Evolutionary conservation across 2,113 vertebrate species (phyloP).

Genomic region (Cynoglossus semilaevis): DNA sequence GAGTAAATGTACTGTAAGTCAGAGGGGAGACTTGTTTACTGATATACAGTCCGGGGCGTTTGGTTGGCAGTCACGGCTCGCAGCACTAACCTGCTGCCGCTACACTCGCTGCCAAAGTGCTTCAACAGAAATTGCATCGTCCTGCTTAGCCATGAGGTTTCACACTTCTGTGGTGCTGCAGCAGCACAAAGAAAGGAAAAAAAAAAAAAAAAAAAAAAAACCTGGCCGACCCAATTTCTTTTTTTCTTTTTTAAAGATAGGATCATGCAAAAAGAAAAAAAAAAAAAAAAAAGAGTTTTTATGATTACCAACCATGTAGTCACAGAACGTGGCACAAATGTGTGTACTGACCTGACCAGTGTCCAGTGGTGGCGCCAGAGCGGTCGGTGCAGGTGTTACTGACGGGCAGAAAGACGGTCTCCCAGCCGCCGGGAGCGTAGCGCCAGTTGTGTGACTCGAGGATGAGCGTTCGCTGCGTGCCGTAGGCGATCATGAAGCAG

Average conservation of each 20-base stretch:
- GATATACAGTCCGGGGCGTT: slow-evolving; percentile 23
- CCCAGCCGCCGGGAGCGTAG: slow-evolving; percentile 94
- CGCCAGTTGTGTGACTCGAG: slow-evolving; percentile 98
- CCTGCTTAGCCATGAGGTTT: slow-evolving; percentile 37
- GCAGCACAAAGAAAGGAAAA: slow-evolving; percentile 31
- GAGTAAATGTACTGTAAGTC: slow-evolving; percentile 16
- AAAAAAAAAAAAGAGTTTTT: too few species aligned
- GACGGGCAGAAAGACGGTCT: slow-evolving; percentile 94
- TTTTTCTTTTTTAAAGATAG: background rate
- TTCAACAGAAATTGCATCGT: slow-evolving; percentile 46
- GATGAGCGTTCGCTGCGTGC: slow-evolving; percentile 92
- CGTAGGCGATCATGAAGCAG: slow-evolving; percentile 99
- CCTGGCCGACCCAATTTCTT: slow-evolving; percentile 14
- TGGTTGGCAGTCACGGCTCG: slow-evolving; percentile 35
- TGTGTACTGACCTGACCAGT: slow-evolving; percentile 88
- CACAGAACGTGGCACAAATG: background rate
- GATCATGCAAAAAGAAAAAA: too few species aligned
- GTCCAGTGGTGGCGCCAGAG: slow-evolving; percentile 86
- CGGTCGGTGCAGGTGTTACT: slow-evolving; percentile 94
- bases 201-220: slow-evolving; percentile 9
- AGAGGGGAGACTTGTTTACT: slow-evolving; percentile 20
- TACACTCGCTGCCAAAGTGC: slow-evolving; percentile 39
- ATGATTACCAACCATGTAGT: too few species aligned
- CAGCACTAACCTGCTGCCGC: slow-evolving; percentile 40
- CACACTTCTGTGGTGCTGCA: slow-evolving; percentile 45